These are phyloP conservation scores for Amiota mariae DNA, from an alignment of 2,888 invertebrate genomes.

Conservation along the genomic window DNA sequence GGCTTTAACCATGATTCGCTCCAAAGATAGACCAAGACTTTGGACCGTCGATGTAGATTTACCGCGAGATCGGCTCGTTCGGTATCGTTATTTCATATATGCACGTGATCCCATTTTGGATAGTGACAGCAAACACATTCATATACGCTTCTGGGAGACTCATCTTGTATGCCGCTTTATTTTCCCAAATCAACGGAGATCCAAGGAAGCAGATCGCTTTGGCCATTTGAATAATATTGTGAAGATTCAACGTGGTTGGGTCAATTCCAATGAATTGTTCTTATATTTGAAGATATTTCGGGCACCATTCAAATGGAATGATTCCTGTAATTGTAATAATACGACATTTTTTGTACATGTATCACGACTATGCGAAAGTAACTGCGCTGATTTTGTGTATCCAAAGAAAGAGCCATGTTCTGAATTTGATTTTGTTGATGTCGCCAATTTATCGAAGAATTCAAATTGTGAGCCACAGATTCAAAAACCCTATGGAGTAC, in stretches of 20 bases:
- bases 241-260: conserved; percentile 82
- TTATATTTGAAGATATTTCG: conserved; percentile 86
- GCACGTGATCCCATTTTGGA: conserved; percentile 77
- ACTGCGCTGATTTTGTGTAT: not conserved
- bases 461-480: not conserved
- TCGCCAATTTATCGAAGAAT: conserved; percentile 4
- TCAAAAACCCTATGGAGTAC: conserved; percentile 80
- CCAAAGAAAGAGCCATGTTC: not conserved
- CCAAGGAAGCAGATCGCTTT: conserved; percentile 75
- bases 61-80: conserved; percentile 33
- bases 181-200: conserved; percentile 77
- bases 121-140: conserved; percentile 22
- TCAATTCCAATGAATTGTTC: conserved; percentile 79
- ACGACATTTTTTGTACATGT: not conserved
- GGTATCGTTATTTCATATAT: conserved; percentile 83
- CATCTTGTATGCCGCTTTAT: conserved; percentile 84
- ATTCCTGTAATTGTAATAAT: not conserved
- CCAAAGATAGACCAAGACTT: conserved; percentile 44
- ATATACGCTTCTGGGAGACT: conserved; percentile 82
- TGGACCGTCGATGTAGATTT: conserved; percentile 30
- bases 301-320: conserved; percentile 77
- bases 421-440: conserved; percentile 3
- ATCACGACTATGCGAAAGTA: not conserved
- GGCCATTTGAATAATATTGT: conserved; percentile 52
- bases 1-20: conserved; percentile 74